Evolutionary conservation across 2,888 invertebrate genomes (phyloP), one percentile per base, ranked within the genome.

Genomic region (Himalopsyche anomala): DNA sequence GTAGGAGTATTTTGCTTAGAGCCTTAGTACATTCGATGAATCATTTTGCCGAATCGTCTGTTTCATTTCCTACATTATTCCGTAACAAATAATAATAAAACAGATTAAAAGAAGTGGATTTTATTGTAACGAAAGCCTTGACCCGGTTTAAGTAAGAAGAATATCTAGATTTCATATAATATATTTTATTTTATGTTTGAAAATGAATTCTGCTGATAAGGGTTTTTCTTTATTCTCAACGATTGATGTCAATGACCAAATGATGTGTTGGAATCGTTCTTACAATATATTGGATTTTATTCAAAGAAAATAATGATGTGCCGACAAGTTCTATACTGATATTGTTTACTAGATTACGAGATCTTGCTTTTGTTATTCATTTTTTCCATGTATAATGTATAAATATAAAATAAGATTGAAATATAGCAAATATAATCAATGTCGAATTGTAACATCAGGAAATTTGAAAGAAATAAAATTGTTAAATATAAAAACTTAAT

Each of bases 201-300:
- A 62, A 62, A 62, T 28, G 51, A 51, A 62, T 62, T 62, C 28
- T 62, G 28, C 62, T 62, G 62, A 62, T 62, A 62, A 62, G 62
- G 62, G 62, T 62, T 62, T 62, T 11, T 15, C 28, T 62, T 19
- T 62, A 62, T 62, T 19, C 62, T 8, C 28, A 19, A 19, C 62
- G 51, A 51, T 51, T 51, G 51, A 51, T 51, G 51, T 51, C 51
- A 51, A 15, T 51, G 51, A 51, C 51, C 51, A 51, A 62, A 62
- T 19, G 62, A 62, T 62, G 62, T 62, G 62, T 62, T 19, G 28
- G 8, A 62, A 62, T 19, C 4, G 62, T 62, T 62, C 62, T 19
- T 62, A 28, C 28, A 2, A 28, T 28, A 8, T 62, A 62, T 62
- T 62, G 62, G 62, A 62, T 62, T 62, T 62, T 62, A 62, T 28